Base-by-base conservation (phyloP, 2,797 vertebrate genomes). In the Streptopelia turtur region DNA sequence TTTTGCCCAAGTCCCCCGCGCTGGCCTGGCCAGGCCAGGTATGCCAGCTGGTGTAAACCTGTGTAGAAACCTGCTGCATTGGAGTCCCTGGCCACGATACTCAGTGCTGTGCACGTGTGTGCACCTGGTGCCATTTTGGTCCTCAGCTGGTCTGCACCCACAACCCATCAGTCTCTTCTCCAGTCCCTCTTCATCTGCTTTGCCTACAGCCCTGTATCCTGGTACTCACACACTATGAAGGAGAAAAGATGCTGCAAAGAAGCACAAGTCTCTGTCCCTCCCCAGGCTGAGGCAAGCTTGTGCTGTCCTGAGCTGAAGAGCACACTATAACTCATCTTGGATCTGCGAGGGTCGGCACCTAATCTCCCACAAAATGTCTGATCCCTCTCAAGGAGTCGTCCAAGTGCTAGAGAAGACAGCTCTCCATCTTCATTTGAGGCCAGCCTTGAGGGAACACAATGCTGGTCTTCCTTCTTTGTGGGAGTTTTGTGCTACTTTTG, bases 1-100 rank as follows among this genome's bases (percentile, higher is more conserved):
- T 69, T 52, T 87, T 39, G 20, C 30, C 25, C 0, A 2, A 33
- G 45, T 56, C 13, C 33, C 6, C 65, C 8, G 2, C 0, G 1
- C 52, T 25, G 23, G 35, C 37, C 17, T 5, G 9, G 60, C 25
- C 45, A 64, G 31, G 43, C 16, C 50, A 74, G 45, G 31, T 12
- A 41, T 45, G 27, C 17, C 47, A 41, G 53, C 21, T 68, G 37
- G 33, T 56, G 37, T n/a, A 82, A 59, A 59, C 30, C 56, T n/a
- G 41, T 15, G 28, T 41, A 83, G 47, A 65, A 79, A 65, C 23
- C 27, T 55, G 45, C 45, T 69, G 56, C 25, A 7, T 1, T n/a
- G 31, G 27, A 37, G 55, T n/a, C 70, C 17, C 5, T 12, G 52
- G 20, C 11, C 53, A 31, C 1, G 0, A 15, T 41, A 23, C 37